These are phyloP conservation scores for Euleptes europaea DNA, from an alignment of 2,113 vertebrate genomes.

Conservation along the genomic window DNA sequence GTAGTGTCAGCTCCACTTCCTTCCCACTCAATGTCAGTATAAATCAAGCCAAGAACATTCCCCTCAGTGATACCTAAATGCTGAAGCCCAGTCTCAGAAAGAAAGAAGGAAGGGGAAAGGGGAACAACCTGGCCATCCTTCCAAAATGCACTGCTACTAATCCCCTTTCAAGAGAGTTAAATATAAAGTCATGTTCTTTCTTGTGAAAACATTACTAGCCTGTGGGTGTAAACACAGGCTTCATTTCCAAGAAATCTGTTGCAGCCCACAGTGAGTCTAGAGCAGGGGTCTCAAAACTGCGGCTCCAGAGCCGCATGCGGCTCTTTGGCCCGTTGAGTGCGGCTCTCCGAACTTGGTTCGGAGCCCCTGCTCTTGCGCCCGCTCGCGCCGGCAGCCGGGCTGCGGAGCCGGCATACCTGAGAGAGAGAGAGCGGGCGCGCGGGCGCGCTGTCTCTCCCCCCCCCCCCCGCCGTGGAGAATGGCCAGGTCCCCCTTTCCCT, in stretches of 20 bases:
- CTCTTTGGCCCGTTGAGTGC: too few species aligned
- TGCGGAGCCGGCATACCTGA: too few species aligned
- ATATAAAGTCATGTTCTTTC: constrained; percentile 73
- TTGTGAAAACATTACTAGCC: constrained; percentile 73
- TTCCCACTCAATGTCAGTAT: constrained; percentile 54
- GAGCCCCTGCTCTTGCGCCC: too few species aligned
- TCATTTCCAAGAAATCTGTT: constrained; percentile 75
- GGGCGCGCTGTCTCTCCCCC: too few species aligned
- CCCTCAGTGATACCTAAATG: constrained; percentile 68
- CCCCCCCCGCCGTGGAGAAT: too few species aligned
- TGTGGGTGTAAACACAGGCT: constrained; percentile 72
- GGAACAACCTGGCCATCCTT: constrained; percentile 54
- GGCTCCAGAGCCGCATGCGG: too few species aligned
- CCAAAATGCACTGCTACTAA: constrained; percentile 66
- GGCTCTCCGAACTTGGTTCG: too few species aligned
- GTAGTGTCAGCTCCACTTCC: constrained; percentile 62
- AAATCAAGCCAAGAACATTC: constrained; percentile 65
- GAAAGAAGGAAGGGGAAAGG: constrained; percentile 25
- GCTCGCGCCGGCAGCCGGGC: too few species aligned
- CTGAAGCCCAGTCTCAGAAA: constrained; percentile 51
- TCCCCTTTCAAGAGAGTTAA: constrained; percentile 69
- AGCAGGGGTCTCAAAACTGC: too few species aligned
- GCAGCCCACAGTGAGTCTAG: constrained; percentile 64
- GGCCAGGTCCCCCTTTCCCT: too few species aligned
- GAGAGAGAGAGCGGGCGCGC: too few species aligned